A percentile compares a stretch with the other conserved stretches of the same genome.
Evolutionary conservation across 2,888 invertebrate species (phyloP).

Genomic region (Argyresthia albistria): DNA sequence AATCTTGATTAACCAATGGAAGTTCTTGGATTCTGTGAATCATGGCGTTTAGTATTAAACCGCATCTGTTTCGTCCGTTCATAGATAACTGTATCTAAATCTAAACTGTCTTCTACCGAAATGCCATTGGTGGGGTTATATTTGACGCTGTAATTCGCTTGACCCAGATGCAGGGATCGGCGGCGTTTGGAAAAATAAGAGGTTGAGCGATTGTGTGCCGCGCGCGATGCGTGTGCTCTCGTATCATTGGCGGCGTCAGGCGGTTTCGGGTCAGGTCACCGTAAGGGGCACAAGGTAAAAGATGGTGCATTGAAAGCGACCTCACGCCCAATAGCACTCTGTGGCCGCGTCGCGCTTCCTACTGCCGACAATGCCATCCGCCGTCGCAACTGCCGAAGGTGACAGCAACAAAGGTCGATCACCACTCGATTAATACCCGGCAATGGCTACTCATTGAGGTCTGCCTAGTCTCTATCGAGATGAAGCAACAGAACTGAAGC

Average conservation of each 20-base stretch:
- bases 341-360: slow-evolving; percentile 58
- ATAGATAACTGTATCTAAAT: background rate
- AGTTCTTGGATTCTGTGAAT: no score
- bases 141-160: slow-evolving; percentile 59
- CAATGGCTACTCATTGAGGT: background rate
- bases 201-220: slow-evolving; percentile 7
- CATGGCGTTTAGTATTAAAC: no score
- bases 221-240: slow-evolving; percentile 11
- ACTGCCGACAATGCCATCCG: slow-evolving; percentile 61
- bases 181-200: slow-evolving; percentile 37
- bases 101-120: background rate
- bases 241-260: slow-evolving; percentile 16
- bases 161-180: slow-evolving; percentile 49
- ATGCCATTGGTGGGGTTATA: slow-evolving; percentile 24
- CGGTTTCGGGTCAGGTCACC: slow-evolving; percentile 58
- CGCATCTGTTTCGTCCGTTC: background rate
- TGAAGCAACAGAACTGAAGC: background rate
- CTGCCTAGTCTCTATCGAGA: background rate
- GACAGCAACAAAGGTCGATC: slow-evolving; percentile 56
- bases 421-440: slow-evolving; percentile 25
- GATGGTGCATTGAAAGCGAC: slow-evolving; percentile 72
- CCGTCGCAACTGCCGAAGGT: slow-evolving; percentile 49
- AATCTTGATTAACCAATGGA: background rate
- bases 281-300: slow-evolving; percentile 71
- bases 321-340: slow-evolving; percentile 71